A percentile compares a stretch with the other conserved stretches of the same genome.
These are phyloP conservation scores for Drosophila emarginata DNA, from an alignment of 2,888 invertebrate species.

Conservation along the genomic window DNA sequence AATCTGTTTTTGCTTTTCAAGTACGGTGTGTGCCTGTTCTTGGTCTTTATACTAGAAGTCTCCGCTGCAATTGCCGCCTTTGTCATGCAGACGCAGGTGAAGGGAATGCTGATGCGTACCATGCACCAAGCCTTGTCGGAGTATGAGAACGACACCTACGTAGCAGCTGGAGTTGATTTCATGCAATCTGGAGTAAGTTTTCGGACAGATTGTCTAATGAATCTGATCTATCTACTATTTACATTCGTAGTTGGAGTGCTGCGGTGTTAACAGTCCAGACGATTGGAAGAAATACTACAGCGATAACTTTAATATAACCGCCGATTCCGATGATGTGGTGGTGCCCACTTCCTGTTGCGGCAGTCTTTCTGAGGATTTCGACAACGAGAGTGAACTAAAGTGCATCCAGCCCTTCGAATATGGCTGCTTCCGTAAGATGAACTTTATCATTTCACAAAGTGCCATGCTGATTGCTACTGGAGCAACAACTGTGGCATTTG, in stretches of 20 bases:
- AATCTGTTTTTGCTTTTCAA: constrained; percentile 71
- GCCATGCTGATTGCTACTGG: constrained; percentile 89
- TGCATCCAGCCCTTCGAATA: constrained; percentile 78
- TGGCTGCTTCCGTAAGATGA: constrained; percentile 86
- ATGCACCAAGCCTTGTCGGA: constrained; percentile 86
- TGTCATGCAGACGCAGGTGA: constrained; percentile 86
- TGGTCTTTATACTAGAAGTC: constrained; percentile 91
- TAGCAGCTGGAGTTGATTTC: constrained; percentile 88
- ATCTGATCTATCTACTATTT: not conserved
- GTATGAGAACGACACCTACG: constrained; percentile 85
- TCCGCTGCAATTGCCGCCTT: constrained; percentile 92
- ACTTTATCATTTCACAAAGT: constrained; percentile 87
- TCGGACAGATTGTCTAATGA: not conserved
- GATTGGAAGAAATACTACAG: constrained; percentile 84
- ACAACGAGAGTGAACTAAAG: constrained; percentile 17
- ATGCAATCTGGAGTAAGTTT: constrained; percentile 88
- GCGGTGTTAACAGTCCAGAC: constrained; percentile 85
- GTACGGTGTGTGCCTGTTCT: constrained; percentile 90
- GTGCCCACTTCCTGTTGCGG: constrained; percentile 86
- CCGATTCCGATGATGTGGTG: constrained; percentile 75
- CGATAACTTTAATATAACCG: constrained; percentile 47
- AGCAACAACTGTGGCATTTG: constrained; percentile 90
- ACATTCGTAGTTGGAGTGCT: constrained; percentile 85
- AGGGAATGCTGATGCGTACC: constrained; percentile 84
- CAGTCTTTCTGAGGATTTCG: constrained; percentile 59